Conservation (phyloP, 2,888 invertebrate species). For the Philonicus albiceps region DNA sequence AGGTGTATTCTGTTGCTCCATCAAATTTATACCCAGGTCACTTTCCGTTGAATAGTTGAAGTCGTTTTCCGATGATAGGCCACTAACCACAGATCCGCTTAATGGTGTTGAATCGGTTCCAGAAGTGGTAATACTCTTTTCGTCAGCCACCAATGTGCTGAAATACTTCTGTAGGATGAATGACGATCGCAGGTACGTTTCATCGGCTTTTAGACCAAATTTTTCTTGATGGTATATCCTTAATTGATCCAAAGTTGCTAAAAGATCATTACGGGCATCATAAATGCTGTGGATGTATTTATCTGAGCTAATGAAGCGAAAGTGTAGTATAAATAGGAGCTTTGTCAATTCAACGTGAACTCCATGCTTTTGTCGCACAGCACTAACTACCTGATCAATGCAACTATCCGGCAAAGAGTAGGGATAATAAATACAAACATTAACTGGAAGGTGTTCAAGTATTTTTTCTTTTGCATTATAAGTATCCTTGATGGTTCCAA, state of each 20-base stretch:
- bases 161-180: background rate
- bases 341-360: background rate
- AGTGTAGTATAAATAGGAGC: background rate
- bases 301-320: background rate
- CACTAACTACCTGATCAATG: background rate
- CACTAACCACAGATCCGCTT: background rate
- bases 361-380: background rate
- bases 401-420: background rate
- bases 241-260: background rate
- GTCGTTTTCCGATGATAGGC: background rate
- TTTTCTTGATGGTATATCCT: background rate
- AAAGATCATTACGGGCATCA: background rate
- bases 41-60: background rate
- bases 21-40: background rate
- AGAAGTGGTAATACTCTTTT: background rate
- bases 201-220: background rate
- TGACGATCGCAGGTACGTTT: background rate
- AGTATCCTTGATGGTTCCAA: background rate
- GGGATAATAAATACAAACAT: background rate
- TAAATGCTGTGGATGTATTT: background rate
- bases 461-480: background rate
- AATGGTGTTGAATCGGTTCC: background rate
- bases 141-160: background rate
- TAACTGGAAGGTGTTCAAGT: background rate
- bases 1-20: background rate